Evolutionary conservation across 2,888 invertebrate species (phyloP), one percentile per base, ranked within the genome.

Genomic region (Prosapia bicincta): DNA sequence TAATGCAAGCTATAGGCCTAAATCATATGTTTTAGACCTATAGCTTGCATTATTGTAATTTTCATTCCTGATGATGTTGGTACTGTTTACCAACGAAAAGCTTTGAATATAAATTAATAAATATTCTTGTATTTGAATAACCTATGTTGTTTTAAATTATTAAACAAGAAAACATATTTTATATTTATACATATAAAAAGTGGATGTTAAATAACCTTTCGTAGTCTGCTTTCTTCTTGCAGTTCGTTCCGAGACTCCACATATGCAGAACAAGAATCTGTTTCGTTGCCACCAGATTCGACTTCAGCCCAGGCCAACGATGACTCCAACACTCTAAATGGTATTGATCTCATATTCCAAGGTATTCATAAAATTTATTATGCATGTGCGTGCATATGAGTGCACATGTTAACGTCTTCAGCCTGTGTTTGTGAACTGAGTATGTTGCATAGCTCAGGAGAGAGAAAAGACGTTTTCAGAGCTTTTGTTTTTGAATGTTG

Each of bases 201-300:
- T n/a, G n/a, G n/a, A n/a, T n/a, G n/a, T n/a, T 26, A 67, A 67
- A 24, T 67, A n/a, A 67, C 28, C 28, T 67, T 26, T 86, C 86
- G 83, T 88, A 93, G 92, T 87, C 86, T 93, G 85, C 87, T 93
- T 84, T 93, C 92, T 82, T 93, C 92, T 84, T 93, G 91, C 89
- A 94, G 93, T 85, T 95, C 95, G 72, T 95, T 94, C 87, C 90
- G 94, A 81, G 94, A 94, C 86, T 93, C 93, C 79, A 92, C 93
- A 80, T 92, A 91, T 84, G 87, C 87, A 79, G 85, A 86, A 71
- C 92, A 92, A 82, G 93, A 92, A 79, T 87, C 87, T 80, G 88
- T 86, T 78, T 66, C 76, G 71, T 74, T 74, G 38, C 76, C 79
- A 72, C 66, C 75, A 71, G 23, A 79, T 78, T 20, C 70, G 65